phyloP scores from a whole-genome alignment of 2,113 vertebrate genomes.

The Paratilapia polleni region DNA sequence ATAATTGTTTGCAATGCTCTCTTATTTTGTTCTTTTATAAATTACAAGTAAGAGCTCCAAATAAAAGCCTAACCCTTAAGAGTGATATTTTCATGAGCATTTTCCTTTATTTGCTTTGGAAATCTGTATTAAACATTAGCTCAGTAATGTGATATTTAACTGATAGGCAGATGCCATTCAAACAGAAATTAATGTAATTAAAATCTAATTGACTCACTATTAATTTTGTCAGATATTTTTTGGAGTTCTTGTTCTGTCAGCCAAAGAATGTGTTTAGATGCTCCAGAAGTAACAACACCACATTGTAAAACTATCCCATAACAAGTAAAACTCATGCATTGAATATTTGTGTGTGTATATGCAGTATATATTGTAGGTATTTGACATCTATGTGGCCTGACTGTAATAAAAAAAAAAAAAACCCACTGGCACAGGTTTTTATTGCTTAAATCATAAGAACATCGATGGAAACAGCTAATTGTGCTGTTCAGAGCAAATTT shows the following conservation, averaged over 20 bases:
- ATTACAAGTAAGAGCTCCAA: not conserved
- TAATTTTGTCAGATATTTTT: not conserved
- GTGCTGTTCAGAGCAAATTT: conserved; percentile 39
- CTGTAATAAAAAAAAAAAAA: not conserved
- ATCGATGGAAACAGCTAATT: conserved; percentile 43
- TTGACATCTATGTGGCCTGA: conserved; percentile 1
- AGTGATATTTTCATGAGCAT: not conserved
- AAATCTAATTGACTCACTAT: not conserved
- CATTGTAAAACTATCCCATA: not conserved
- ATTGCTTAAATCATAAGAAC: conserved; percentile 29
- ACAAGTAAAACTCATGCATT: not conserved
- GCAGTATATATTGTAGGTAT: not conserved
- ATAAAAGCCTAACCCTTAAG: not conserved
- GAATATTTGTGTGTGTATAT: not conserved
- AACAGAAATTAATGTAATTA: not conserved
- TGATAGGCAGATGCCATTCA: not conserved
- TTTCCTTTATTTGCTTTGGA: not conserved
- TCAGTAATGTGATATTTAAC: not conserved
- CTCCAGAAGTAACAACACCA: not conserved
- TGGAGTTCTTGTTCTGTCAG: not conserved
- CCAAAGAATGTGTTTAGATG: not conserved
- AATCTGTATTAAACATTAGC: not conserved
- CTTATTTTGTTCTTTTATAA: not conserved
- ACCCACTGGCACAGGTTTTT: not conserved
- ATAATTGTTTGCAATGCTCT: not conserved